phyloP scores from a whole-genome alignment of 2,797 vertebrate genomes.

The Distichodus sexfasciatus region DNA sequence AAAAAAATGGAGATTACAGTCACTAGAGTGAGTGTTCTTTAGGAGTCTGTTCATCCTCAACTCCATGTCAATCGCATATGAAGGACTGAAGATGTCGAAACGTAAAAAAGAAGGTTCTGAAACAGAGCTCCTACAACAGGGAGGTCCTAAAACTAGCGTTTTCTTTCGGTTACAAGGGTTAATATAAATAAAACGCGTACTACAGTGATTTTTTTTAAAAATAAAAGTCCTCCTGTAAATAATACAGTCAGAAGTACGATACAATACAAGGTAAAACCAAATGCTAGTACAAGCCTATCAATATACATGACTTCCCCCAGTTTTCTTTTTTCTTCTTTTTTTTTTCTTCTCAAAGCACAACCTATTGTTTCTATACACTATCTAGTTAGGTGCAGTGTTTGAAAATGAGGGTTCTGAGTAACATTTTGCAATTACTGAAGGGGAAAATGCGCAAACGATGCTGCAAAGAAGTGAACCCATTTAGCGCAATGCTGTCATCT shows the following conservation, averaged over 20 bases:
- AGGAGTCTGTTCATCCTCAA: conserved; percentile 39
- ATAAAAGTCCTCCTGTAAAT: conserved; percentile 65
- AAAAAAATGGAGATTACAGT: conserved; percentile 27
- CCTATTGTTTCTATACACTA: conserved; percentile 50
- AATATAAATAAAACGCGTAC: conserved; percentile 69
- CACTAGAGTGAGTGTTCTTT: conserved; percentile 49
- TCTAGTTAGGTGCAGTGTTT: conserved; percentile 49
- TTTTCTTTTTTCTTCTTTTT: conserved; percentile 33
- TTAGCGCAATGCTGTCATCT: conserved; percentile 45
- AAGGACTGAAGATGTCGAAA: conserved; percentile 28
- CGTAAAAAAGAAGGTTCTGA: conserved; percentile 2
- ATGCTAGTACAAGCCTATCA: conserved; percentile 55
- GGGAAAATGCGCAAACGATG: conserved; percentile 20
- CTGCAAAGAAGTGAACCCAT: conserved; percentile 41
- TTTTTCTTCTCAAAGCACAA: conserved; percentile 44
- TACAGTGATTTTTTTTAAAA: conserved; percentile 63
- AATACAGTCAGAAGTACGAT: conserved; percentile 64
- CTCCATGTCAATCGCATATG: conserved; percentile 31
- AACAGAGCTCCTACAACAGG: conserved; percentile 66
- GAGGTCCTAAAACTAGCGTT: conserved; percentile 72
- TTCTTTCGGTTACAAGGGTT: conserved; percentile 61
- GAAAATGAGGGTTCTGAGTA: conserved; percentile 39
- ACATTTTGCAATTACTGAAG: conserved; percentile 28
- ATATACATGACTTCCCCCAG: conserved; percentile 52
- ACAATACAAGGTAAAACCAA: conserved; percentile 64